A percentile compares a stretch with the other conserved stretches of the same genome.
Evolutionary conservation across 2,888 invertebrate species (phyloP).

Genomic region (Eugnorisma glareosa): DNA sequence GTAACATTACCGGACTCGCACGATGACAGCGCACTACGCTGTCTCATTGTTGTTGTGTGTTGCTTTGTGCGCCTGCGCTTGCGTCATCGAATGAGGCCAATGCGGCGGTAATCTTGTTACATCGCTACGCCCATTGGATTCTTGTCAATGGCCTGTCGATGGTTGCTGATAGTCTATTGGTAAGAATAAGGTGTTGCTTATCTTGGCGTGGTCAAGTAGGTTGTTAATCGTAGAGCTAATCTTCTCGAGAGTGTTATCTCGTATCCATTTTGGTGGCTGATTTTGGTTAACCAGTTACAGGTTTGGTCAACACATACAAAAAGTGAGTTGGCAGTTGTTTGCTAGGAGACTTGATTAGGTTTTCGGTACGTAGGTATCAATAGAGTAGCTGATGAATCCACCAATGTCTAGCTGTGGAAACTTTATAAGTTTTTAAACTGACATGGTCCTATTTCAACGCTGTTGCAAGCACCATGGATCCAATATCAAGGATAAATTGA

Average conservation of each 20-base stretch:
- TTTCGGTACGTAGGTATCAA: too few relatives aligned
- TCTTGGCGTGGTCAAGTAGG: neutral
- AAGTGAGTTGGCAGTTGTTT: neutral
- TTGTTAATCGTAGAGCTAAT: neutral
- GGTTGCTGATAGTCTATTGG: neutral
- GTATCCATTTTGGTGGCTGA: neutral
- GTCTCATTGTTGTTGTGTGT: constrained; percentile 56
- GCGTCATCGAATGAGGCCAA: constrained; percentile 51
- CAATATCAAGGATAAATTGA: too few relatives aligned
- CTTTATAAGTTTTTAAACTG: too few relatives aligned
- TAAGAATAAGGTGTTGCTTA: neutral
- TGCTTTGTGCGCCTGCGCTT: constrained; percentile 51
- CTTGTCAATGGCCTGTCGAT: constrained; percentile 33
- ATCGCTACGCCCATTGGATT: constrained; percentile 22
- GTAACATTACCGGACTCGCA: constrained; percentile 59
- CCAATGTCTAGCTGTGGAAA: neutral
- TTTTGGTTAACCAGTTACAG: neutral
- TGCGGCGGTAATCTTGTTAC: constrained; percentile 44
- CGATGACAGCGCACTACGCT: constrained; percentile 62
- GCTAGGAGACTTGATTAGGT: neutral
- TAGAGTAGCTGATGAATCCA: neutral
- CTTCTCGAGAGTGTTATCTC: neutral
- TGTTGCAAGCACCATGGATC: too few relatives aligned
- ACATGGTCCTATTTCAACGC: too few relatives aligned
- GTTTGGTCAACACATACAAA: too few relatives aligned